Base-by-base conservation (phyloP, 2,888 invertebrate genomes). In the Drosophila paramelanica region DNA sequence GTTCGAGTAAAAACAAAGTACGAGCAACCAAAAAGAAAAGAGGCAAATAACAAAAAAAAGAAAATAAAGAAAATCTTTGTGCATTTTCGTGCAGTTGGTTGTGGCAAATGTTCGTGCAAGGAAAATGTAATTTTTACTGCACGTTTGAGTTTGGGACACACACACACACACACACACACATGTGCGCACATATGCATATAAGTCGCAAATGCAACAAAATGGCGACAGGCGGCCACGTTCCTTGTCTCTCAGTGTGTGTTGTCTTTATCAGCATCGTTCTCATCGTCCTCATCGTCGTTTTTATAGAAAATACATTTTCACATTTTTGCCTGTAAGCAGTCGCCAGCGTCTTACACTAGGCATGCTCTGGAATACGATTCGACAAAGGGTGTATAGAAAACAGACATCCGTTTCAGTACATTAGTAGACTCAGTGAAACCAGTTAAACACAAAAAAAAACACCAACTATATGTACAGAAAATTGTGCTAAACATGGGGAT, bases 91-190 rank as follows among this genome's bases (percentile, higher is more conserved):
- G 86, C 73, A 65, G 75, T 79, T 82, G 88, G 79, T 62, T 72
- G 88, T 82, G 80, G 77, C 57, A 71, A 79, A 74, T 77, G 79
- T 85, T 87, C 88, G 85, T 85, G 85, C 84, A 67, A 68, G 62
- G 85, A 89, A 85, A 85, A 81, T 85, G 89, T 89, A 85, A 85
- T 85, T 85, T 81, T 89, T 82, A 82, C 73, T 65, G 69, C 84
- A 81, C 88, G 67, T 82, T 77, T 68, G 68, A 60, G 68, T 60
- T 57, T 55, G 60, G 47, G n/a, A 47, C 52, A 25, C 56, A 51
- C 7, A 53, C 42, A 36, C n/a, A 62, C 33, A 41, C 41, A 38
- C 20, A 45, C 41, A 43, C 36, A 45, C 8, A 7, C 14, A 64
- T 57, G 41, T 50, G 42, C 17, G 51, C 66, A 65, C 65, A 67